Evolutionary conservation across 2,113 vertebrate species (phyloP), one percentile per base, ranked within the genome.

Genomic region (Sinosuthora webbiana): DNA sequence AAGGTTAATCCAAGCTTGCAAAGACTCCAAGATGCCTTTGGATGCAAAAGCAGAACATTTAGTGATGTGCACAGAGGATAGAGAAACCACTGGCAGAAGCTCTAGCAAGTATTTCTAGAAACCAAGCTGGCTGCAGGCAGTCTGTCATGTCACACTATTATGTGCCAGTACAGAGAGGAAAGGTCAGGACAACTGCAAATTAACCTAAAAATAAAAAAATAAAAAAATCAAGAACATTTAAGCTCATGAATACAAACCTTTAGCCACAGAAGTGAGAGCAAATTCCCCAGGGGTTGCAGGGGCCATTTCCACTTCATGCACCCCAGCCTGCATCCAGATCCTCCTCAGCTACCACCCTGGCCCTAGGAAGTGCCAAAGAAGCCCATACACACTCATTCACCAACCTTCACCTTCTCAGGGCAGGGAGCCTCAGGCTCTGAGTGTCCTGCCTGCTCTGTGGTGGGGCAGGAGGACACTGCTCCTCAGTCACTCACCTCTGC

Each of bases 61-160:
- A 87, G 63, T 37, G 30, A 81, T 27, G 53, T 5, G 56, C 20
- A 62, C 5, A 62, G 71, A 62, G 44, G 30, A 77, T 21, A 68
- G 68, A 62, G 27, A 83, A 86, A 65, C 45, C 47, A 73, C 20
- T 31, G 68, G 19, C n/a, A 89, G 57, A 81, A 91, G 28, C 50
- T 88, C 63, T 78, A 45, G 39, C 15, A 91, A 79, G 59, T n/a
- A 76, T 86, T 22, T 94, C 44, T 35, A 91, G 84, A 69, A 89
- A 57, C 4, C 23, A 70, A n/a, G 22, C 50, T 93, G 59, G 35
- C 60, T 91, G 60, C 39, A 71, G 47, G 55, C 67, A 92, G 65
- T 65, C 67, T 73, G 39, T 70, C 67, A 39, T 24, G 37, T 78
- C 71, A 44, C 10, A 27, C 28, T 47, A 22, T 10, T 16, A 6